Conservation (phyloP, 23 tunicate genomes). For the Ciona savignyi region DNA sequence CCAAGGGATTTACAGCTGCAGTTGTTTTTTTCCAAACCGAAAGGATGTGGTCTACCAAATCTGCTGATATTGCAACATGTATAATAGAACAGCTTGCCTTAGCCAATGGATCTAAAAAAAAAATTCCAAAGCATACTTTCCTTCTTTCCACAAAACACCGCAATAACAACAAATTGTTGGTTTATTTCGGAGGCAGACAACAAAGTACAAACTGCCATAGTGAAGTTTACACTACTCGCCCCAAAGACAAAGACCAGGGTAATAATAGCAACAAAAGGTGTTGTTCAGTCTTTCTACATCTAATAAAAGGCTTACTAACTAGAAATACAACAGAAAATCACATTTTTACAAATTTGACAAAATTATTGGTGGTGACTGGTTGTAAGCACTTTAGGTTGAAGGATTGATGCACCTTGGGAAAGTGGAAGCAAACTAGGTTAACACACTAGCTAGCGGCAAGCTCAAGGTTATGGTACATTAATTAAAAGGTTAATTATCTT, state of each 20-base stretch:
- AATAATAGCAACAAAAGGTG: not conserved
- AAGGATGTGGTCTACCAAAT: no score
- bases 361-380: not conserved
- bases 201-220: conserved; percentile 19
- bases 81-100: no score
- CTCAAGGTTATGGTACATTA: no score
- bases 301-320: not conserved
- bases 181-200: conserved; percentile 24
- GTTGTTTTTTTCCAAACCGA: no score
- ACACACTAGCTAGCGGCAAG: no score
- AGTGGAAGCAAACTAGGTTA: no score
- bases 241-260: not conserved
- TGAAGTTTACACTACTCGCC: conserved; percentile 10
- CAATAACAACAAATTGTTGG: not conserved
- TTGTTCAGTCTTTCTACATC: conserved; percentile 1
- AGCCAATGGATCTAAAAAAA: no score
- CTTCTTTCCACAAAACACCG: not conserved
- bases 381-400: no score
- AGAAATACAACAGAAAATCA: not conserved
- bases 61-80: no score
- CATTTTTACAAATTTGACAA: not conserved
- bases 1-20: no score
- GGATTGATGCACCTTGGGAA: no score
- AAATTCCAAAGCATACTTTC: not conserved
- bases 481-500: no score